Percentiles rank a stretch among this genome's conserved stretches.
Evolutionary conservation across 2,888 invertebrate genomes (phyloP).

Genomic region (Lucinisca nassula): DNA sequence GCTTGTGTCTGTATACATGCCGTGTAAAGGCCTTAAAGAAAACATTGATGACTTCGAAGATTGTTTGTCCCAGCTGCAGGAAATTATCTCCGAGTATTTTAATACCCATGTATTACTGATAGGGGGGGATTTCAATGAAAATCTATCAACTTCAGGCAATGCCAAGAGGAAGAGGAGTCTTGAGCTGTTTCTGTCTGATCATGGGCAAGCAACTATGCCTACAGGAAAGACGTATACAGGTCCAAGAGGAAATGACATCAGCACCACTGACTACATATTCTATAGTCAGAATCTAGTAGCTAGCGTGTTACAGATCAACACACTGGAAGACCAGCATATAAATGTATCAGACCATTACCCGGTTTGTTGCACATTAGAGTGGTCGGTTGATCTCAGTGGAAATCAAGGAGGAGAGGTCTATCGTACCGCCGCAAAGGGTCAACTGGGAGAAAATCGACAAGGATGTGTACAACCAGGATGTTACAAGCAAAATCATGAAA

Average conservation of each 20-base stretch:
- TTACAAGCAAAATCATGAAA: neutral
- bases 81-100: neutral
- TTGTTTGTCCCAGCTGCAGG: neutral
- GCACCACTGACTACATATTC: neutral
- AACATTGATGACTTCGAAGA: neutral
- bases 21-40: neutral
- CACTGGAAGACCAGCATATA: neutral
- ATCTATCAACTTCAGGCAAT: neutral
- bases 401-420: neutral
- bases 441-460: neutral
- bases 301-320: neutral
- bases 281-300: neutral
- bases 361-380: neutral
- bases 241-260: neutral
- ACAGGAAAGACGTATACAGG: neutral
- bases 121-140: neutral
- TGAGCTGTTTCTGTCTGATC: neutral
- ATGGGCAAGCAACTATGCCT: neutral
- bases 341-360: neutral
- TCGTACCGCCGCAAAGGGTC: neutral
- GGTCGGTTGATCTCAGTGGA: too few relatives aligned
- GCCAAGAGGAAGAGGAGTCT: neutral
- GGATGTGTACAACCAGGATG: neutral
- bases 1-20: neutral
- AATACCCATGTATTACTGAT: neutral